Evolutionary conservation across 2,113 vertebrate genomes (phyloP).

Genomic region (Eretmochelys imbricata): DNA sequence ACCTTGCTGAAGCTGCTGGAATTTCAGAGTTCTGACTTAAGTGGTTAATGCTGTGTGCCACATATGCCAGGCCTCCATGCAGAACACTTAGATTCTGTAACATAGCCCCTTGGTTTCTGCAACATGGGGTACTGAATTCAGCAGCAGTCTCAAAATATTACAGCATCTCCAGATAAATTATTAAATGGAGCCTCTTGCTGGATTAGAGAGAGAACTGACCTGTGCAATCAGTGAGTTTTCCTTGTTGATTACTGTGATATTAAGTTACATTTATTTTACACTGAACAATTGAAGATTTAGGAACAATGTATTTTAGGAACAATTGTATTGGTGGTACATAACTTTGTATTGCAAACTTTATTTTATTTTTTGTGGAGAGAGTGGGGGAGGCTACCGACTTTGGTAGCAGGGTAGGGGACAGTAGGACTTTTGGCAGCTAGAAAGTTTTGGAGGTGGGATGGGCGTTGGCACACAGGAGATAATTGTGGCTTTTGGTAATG

Average conservation of each 20-base stretch:
- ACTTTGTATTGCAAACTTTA: background rate
- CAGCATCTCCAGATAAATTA: background rate
- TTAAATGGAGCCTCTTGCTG: background rate
- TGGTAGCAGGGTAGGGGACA: background rate
- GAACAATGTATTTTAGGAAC: background rate
- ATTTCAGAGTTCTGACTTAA: background rate
- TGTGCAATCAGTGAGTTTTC: background rate
- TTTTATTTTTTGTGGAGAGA: background rate
- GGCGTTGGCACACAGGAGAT: background rate
- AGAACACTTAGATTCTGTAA: background rate
- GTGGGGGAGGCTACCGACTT: background rate
- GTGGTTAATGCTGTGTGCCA: background rate
- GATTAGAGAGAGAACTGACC: background rate
- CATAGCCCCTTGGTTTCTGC: background rate
- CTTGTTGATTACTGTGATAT: background rate
- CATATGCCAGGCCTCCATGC: background rate
- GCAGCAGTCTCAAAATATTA: background rate
- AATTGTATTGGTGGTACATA: background rate
- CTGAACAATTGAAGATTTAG: background rate
- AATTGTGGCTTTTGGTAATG: background rate
- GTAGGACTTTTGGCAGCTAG: background rate
- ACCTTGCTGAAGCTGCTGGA: background rate
- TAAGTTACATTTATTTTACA: background rate
- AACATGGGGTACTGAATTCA: background rate
- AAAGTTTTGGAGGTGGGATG: too few relatives aligned